Evolutionary conservation across 2,113 vertebrate species (phyloP).

Genomic region (Tragelaphus imberbis): DNA sequence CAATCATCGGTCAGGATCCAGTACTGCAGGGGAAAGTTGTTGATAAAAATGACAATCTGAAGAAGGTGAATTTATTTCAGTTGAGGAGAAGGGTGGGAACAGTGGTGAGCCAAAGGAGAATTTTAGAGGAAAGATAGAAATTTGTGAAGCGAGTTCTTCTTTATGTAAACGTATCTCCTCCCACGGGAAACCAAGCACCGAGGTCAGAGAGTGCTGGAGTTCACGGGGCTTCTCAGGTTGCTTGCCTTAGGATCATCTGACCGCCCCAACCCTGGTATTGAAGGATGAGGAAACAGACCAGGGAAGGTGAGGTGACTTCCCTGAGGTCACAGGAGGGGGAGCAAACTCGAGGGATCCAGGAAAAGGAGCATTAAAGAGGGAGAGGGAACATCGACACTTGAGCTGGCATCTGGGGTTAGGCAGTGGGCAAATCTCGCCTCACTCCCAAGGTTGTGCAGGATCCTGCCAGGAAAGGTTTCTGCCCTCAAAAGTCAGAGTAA

Average conservation of each 20-base stretch:
- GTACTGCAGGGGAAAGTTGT: not conserved
- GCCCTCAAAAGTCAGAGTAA: not conserved
- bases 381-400: fast-evolving
- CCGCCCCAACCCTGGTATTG: not conserved
- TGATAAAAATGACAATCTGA: not conserved
- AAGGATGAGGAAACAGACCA: not conserved
- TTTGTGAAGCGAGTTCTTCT: not conserved
- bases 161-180: not conserved
- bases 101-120: not conserved
- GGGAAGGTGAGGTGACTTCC: conserved; percentile 4
- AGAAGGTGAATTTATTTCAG: not conserved
- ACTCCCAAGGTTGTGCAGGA: not conserved
- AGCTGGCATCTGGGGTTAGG: too few relatives aligned
- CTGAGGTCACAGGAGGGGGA: not conserved
- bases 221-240: conserved; percentile 36
- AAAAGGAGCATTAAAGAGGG: not conserved
- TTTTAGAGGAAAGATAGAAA: not conserved
- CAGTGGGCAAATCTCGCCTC: not conserved
- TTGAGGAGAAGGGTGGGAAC: not conserved
- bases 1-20: not conserved
- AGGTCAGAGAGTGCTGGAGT: not conserved
- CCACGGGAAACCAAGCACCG: not conserved
- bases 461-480: not conserved
- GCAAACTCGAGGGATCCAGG: not conserved
- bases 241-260: conserved; percentile 26